Percentiles rank a stretch among this genome's conserved stretches.
phyloP scores from a whole-genome alignment of 2,797 vertebrate species.

The Adelosebastes latens region DNA sequence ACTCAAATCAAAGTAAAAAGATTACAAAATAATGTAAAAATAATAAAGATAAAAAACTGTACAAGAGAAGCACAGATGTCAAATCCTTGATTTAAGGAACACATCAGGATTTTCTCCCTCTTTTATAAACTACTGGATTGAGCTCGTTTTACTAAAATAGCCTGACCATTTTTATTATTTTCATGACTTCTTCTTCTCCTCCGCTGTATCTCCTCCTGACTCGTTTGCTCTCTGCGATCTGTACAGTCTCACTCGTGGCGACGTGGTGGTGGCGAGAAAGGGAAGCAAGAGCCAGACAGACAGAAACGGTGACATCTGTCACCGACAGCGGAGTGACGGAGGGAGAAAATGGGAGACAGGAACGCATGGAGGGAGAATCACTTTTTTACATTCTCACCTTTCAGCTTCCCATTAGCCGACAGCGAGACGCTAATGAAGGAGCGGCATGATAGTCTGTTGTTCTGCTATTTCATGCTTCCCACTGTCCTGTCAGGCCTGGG shows the following conservation, averaged over 20 bases:
- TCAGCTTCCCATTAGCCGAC: constrained; percentile 70
- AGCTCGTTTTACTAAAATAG: constrained; percentile 54
- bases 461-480: constrained; percentile 54
- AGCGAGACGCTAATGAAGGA: constrained; percentile 71
- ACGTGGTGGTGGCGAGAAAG: constrained; percentile 32
- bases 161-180: constrained; percentile 51
- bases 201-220: constrained; percentile 45
- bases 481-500: constrained; percentile 71
- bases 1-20: constrained; percentile 4
- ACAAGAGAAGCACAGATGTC: constrained; percentile 12
- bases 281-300: constrained; percentile 49
- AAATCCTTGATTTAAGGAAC: constrained; percentile 49
- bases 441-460: constrained; percentile 64
- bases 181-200: constrained; percentile 53
- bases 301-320: constrained; percentile 70
- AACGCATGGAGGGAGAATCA: constrained; percentile 53
- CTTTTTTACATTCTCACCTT: constrained; percentile 72
- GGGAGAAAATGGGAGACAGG: constrained; percentile 53
- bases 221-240: constrained; percentile 28
- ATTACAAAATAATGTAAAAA: constrained; percentile 7
- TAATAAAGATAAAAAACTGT: not conserved
- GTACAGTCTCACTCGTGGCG: constrained; percentile 42
- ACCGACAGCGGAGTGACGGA: constrained; percentile 57
- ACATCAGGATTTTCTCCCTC: constrained; percentile 1
- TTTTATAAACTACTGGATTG: constrained; percentile 39